These are phyloP conservation scores for Cephonodes hylas DNA, from an alignment of 2,888 invertebrate genomes.

Conservation along the genomic window DNA sequence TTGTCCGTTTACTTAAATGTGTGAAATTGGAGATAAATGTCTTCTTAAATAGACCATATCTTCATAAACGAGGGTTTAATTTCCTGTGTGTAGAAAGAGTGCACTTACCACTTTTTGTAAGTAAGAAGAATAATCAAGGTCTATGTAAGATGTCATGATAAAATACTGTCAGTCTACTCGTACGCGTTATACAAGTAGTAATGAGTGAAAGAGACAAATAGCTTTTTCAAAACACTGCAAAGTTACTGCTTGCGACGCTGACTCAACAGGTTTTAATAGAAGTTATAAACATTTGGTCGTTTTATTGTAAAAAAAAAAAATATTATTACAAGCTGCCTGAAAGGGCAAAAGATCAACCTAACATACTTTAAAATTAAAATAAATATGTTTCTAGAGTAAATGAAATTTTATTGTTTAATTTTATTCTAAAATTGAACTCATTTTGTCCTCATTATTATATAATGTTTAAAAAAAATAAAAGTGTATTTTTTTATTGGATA, in stretches of 20 bases:
- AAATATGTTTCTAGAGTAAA: no score
- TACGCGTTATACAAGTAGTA: conserved; percentile 19
- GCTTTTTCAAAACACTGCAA: conserved; percentile 35
- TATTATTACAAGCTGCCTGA: no score
- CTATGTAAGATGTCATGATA: conserved; percentile 49
- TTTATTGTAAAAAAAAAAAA: neutral
- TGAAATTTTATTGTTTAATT: no score
- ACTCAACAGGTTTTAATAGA: conserved; percentile 72
- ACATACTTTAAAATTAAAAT: no score
- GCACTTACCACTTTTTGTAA: conserved; percentile 41
- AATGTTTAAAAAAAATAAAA: no score
- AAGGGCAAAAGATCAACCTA: no score
- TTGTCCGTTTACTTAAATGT: conserved; percentile 45
- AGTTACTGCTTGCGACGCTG: conserved; percentile 62
- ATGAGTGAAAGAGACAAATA: conserved; percentile 46
- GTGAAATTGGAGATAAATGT: conserved; percentile 56
- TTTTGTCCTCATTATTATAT: no score
- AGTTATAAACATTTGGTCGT: conserved; percentile 46
- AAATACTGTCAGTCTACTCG: conserved; percentile 42
- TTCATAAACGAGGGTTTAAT: conserved; percentile 27
- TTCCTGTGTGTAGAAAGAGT: conserved; percentile 27
- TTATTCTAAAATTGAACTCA: no score
- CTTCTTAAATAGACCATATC: conserved; percentile 36
- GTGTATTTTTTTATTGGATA: no score
- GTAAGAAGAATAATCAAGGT: conserved; percentile 46